Conservation (phyloP, 2,797 vertebrate species). For the Pteronotus mesoamericanus region DNA sequence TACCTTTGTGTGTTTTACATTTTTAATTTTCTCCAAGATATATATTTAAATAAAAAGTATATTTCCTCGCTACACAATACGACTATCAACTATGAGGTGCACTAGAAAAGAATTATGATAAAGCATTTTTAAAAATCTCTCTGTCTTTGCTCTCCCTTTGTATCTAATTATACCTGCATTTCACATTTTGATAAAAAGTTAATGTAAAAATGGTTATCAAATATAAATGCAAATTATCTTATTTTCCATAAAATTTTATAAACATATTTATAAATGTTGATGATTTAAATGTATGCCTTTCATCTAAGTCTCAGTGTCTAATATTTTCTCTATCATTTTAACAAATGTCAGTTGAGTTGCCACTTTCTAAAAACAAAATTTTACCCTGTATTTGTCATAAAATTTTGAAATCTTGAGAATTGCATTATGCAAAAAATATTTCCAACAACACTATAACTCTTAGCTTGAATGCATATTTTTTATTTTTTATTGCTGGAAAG, state of each 20-base stretch:
- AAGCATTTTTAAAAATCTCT: neutral
- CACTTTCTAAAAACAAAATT: neutral
- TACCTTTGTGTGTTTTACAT: neutral
- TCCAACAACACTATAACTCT: neutral
- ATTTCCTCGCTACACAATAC: neutral
- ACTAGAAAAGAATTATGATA: neutral
- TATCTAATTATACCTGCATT: neutral
- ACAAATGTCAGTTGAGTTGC: neutral
- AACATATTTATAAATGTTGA: neutral
- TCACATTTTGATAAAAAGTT: neutral
- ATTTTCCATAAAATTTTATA: neutral
- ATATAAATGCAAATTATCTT: neutral
- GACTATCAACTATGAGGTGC: neutral
- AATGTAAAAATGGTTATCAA: neutral
- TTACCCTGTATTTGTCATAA: neutral
- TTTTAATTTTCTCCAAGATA: neutral
- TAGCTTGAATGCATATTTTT: neutral
- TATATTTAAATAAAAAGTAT: neutral
- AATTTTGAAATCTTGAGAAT: neutral
- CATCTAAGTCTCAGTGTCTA: neutral
- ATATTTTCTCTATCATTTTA: neutral
- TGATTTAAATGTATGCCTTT: neutral
- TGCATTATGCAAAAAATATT: neutral
- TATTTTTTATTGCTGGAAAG: neutral
- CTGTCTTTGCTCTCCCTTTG: neutral